Percentiles rank a stretch among this genome's conserved stretches.
phyloP scores from a whole-genome alignment of 2,888 invertebrate species.

The Caenorhabditis sp. region DNA sequence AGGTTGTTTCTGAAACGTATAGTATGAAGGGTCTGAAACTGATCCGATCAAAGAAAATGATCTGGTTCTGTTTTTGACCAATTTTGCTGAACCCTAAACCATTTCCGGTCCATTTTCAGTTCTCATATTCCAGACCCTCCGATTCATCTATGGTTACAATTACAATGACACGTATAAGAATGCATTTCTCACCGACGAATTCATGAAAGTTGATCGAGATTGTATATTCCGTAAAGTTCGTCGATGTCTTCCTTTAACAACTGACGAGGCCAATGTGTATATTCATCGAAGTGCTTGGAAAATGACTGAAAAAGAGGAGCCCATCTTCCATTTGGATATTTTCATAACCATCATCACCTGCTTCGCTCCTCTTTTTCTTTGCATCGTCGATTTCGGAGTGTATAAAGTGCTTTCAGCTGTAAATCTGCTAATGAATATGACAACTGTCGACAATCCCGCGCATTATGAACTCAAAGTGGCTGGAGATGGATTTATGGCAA shows the following conservation, averaged over 20 bases:
- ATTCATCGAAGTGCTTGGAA: conserved; percentile 28
- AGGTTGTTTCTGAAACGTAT: too few relatives aligned
- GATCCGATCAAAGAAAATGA: too few relatives aligned
- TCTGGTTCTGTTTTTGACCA: too few relatives aligned
- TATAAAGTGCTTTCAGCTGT: conserved; percentile 38
- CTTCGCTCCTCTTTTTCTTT: conserved; percentile 48
- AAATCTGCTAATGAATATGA: conserved; percentile 32
- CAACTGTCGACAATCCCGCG: conserved; percentile 43
- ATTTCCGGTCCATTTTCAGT: too few relatives aligned
- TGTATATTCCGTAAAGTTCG: conserved; percentile 44
- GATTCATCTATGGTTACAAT: conserved; percentile 50
- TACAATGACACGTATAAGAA: conserved; percentile 57
- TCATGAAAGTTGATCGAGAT: conserved; percentile 55
- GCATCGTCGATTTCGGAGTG: conserved; percentile 48
- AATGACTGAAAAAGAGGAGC: conserved; percentile 48
- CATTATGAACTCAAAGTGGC: conserved; percentile 48
- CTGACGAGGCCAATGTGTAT: conserved; percentile 46
- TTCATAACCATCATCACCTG: conserved; percentile 44
- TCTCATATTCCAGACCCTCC: conserved; percentile 44
- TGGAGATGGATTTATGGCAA: conserved; percentile 47
- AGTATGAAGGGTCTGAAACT: too few relatives aligned
- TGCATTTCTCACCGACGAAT: conserved; percentile 50
- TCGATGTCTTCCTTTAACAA: conserved; percentile 53
- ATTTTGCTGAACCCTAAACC: too few relatives aligned
- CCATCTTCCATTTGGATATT: conserved; percentile 36